Percentiles rank a stretch among this genome's conserved stretches.
Conservation (phyloP, 1,140 invertebrate genomes). For the Drosophila pruinosa region DNA sequence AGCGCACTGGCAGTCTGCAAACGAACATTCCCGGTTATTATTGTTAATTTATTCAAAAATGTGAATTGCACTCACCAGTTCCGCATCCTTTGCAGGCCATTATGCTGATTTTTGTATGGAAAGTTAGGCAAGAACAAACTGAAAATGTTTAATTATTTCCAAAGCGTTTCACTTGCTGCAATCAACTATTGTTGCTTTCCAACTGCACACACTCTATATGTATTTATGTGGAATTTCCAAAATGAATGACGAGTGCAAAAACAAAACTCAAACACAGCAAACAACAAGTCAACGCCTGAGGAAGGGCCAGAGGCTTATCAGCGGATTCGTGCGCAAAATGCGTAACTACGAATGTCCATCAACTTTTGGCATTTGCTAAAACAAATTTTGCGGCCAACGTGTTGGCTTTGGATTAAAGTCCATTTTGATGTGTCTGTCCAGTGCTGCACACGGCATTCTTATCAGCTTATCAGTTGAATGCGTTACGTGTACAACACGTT, state of each 20-base stretch:
- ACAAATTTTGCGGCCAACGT: slow-evolving; percentile 44
- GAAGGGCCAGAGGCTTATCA: slow-evolving; percentile 42
- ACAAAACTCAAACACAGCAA: slow-evolving; percentile 31
- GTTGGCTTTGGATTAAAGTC: not conserved
- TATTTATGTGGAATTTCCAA: slow-evolving; percentile 20
- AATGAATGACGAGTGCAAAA: slow-evolving; percentile 51
- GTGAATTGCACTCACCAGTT: slow-evolving; percentile 50
- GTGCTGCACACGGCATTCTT: slow-evolving; percentile 46
- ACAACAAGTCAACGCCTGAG: slow-evolving; percentile 3
- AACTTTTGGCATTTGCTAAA: slow-evolving; percentile 23
- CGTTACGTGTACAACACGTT: slow-evolving; percentile 29
- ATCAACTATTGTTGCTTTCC: slow-evolving; percentile 39
- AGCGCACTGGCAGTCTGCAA: slow-evolving; percentile 60
- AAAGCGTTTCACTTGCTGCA: slow-evolving; percentile 36
- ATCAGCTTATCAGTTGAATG: slow-evolving; percentile 46
- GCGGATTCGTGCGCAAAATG: slow-evolving; percentile 55
- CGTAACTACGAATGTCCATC: slow-evolving; percentile 29
- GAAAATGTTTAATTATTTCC: slow-evolving; percentile 4
- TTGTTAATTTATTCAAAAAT: not conserved
- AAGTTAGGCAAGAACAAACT: not conserved
- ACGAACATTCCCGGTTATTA: slow-evolving; percentile 14
- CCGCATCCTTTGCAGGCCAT: slow-evolving; percentile 64
- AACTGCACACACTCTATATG: slow-evolving; percentile 1
- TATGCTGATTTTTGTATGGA: slow-evolving; percentile 3
- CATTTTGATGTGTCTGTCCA: not conserved